Conservation (phyloP, 2,797 vertebrate species). For the Ispidina lecontei region DNA sequence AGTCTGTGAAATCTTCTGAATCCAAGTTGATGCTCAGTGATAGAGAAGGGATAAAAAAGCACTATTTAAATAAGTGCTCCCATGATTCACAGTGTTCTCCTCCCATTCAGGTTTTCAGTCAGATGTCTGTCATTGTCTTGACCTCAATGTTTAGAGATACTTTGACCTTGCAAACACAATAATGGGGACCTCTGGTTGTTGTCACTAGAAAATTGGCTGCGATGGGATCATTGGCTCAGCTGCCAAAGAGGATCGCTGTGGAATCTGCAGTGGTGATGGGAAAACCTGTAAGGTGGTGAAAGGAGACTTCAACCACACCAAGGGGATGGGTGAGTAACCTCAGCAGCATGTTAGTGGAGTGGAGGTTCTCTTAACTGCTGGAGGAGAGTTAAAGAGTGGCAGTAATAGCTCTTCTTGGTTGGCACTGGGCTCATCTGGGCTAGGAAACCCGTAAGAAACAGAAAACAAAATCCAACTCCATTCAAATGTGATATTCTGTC, state of each 20-base stretch:
- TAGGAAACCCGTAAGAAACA: neutral
- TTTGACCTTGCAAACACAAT: slow-evolving; percentile 19
- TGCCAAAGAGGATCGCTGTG: slow-evolving; percentile 93
- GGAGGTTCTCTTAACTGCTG: neutral
- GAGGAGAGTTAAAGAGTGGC: neutral
- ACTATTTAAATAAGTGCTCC: neutral
- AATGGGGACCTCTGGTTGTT: slow-evolving; percentile 65
- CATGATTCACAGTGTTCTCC: neutral
- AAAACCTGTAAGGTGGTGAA: slow-evolving; percentile 93
- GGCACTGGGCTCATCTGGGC: neutral
- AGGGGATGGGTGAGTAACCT: slow-evolving; percentile 89
- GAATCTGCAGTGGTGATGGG: slow-evolving; percentile 92
- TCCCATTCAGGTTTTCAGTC: neutral
- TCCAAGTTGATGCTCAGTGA: neutral
- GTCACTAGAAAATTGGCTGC: slow-evolving; percentile 91
- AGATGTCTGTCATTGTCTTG: neutral
- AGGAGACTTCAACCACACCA: slow-evolving; percentile 95
- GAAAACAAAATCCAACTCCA: neutral
- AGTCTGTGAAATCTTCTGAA: neutral
- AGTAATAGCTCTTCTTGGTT: neutral
- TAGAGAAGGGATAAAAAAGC: neutral
- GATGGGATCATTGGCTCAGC: slow-evolving; percentile 92
- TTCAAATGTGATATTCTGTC: neutral
- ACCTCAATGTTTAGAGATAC: neutral
- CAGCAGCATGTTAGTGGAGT: neutral